Conservation (phyloP, 2,113 vertebrate genomes). For the Gulo gulo region DNA sequence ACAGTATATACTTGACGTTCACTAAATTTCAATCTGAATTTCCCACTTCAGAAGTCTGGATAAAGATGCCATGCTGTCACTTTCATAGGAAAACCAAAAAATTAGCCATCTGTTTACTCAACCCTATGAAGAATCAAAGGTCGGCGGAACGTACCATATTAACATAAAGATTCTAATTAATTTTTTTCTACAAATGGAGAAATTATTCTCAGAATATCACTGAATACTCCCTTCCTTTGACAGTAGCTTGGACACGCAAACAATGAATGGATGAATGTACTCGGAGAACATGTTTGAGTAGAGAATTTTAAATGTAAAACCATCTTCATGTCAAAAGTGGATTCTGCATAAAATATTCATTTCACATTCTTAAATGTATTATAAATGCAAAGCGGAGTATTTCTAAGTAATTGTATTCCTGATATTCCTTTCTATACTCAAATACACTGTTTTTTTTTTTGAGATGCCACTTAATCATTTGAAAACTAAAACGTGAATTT, state of each 20-base stretch:
- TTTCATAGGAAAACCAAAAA: neutral
- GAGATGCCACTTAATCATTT: conserved; percentile 28
- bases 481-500: conserved; percentile 40
- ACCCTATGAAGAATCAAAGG: conserved; percentile 13
- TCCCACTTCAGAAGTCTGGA: neutral
- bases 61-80: neutral
- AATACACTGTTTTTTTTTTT: neutral
- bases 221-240: neutral
- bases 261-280: conserved; percentile 28
- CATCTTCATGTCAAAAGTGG: conserved; percentile 50
- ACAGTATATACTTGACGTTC: neutral
- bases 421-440: conserved; percentile 53
- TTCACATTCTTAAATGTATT: conserved; percentile 61
- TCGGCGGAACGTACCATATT: conserved; percentile 39
- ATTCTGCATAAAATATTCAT: conserved; percentile 68
- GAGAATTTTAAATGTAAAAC: conserved; percentile 63
- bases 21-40: neutral
- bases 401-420: conserved; percentile 56
- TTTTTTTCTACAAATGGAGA: conserved; percentile 52
- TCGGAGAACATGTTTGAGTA: conserved; percentile 28
- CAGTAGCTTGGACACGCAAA: conserved; percentile 49
- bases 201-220: neutral
- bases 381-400: conserved; percentile 63
- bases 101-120: neutral
- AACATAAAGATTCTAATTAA: conserved; percentile 42